A percentile compares a stretch with the other conserved stretches of the same genome.
These are phyloP conservation scores for Drosophila tripunctata DNA, from an alignment of 2,888 invertebrate genomes.

Conservation along the genomic window DNA sequence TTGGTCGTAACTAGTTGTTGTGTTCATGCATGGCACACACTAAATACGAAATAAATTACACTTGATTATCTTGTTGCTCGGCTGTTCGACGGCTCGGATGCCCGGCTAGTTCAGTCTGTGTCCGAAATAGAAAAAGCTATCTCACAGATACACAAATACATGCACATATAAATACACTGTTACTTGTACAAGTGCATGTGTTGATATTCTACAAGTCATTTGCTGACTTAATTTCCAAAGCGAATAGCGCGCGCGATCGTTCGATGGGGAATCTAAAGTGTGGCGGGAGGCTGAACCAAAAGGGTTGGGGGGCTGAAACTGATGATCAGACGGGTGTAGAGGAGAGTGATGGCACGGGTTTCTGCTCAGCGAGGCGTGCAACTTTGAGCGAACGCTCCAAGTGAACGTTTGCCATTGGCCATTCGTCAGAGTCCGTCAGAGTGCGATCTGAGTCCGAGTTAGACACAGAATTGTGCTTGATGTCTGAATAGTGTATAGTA, in stretches of 20 bases:
- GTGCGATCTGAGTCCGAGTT: slow-evolving; percentile 15
- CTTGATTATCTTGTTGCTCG: slow-evolving; percentile 81
- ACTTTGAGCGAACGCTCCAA: slow-evolving; percentile 73
- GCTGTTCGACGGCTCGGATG: slow-evolving; percentile 41
- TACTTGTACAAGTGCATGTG: slow-evolving; percentile 36
- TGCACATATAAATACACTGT: not conserved
- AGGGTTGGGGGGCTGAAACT: not conserved
- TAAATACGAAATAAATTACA: slow-evolving; percentile 83
- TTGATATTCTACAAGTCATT: slow-evolving; percentile 82
- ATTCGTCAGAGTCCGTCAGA: slow-evolving; percentile 22
- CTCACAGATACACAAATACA: slow-evolving; percentile 48
- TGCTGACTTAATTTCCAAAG: slow-evolving; percentile 81
- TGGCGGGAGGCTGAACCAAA: too few species aligned
- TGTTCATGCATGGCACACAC: slow-evolving; percentile 72
- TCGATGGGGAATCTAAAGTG: slow-evolving; percentile 20
- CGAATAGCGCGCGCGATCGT: slow-evolving; percentile 53
- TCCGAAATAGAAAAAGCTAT: slow-evolving; percentile 46
- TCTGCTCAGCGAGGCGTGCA: slow-evolving; percentile 81
- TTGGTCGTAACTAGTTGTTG: slow-evolving; percentile 44
- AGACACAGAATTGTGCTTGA: slow-evolving; percentile 32
- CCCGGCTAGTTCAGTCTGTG: slow-evolving; percentile 48
- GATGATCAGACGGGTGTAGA: not conserved
- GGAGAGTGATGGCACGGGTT: slow-evolving; percentile 31
- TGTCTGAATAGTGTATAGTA: not conserved
- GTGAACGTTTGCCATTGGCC: slow-evolving; percentile 65